Conservation (phyloP, 2,888 invertebrate genomes). For the Epistrophe grossulariae region DNA sequence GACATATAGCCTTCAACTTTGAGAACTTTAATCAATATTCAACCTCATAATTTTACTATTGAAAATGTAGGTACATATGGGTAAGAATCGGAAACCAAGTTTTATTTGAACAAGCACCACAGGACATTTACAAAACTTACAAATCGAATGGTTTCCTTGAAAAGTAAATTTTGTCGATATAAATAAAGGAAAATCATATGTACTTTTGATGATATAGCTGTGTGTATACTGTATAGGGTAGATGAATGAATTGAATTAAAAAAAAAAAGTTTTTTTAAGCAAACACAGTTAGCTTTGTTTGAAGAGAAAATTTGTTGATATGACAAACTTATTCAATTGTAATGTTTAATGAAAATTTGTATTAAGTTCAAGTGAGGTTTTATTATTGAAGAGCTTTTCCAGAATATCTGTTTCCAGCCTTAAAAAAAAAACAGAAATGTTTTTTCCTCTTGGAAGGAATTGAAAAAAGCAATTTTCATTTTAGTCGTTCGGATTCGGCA, state of each 20-base stretch:
- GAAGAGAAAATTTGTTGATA: not conserved
- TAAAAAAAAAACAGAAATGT: no score
- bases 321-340: no score
- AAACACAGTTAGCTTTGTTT: not conserved
- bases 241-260: not conserved
- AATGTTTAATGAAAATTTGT: no score
- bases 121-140: not conserved
- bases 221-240: not conserved
- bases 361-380: not conserved
- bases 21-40: conserved; percentile 7
- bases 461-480: no score
- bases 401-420: no score
- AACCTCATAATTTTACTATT: not conserved
- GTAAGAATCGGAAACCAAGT: no score
- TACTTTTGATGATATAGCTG: not conserved
- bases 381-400: no score
- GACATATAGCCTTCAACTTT: not conserved
- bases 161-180: not conserved
- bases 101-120: not conserved
- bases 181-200: not conserved
- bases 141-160: not conserved
- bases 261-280: not conserved
- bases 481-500: no score
- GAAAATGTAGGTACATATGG: no score
- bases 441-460: no score